A percentile compares a stretch with the other conserved stretches of the same genome.
phyloP scores from a whole-genome alignment of 2,888 invertebrate species.

The Polyommatus iphigenia region DNA sequence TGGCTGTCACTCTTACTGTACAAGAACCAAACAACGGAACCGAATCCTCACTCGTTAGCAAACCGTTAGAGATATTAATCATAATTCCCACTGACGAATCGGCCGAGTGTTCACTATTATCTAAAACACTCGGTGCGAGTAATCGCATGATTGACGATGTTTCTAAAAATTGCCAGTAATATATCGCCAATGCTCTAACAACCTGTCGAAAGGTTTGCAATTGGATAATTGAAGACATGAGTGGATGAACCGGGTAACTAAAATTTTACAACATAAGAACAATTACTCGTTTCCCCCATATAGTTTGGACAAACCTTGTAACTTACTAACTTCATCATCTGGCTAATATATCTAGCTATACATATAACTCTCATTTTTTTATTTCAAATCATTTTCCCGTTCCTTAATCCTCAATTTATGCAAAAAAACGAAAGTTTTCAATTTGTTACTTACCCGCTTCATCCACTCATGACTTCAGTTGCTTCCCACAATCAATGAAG shows the following conservation, averaged over 20 bases:
- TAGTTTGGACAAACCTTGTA: no score
- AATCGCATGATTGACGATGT: slow-evolving; percentile 48
- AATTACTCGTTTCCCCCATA: no score
- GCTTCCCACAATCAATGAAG: background rate
- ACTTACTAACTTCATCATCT: no score
- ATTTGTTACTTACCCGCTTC: no score
- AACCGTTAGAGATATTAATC: slow-evolving; percentile 63
- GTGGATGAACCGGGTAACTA: no score
- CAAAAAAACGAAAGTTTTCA: no score
- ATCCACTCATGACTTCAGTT: no score
- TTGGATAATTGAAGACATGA: slow-evolving; percentile 39
- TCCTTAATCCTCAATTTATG: no score
- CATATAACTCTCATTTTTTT: no score
- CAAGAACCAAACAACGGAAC: background rate
- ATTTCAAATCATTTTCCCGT: no score
- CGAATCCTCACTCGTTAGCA: background rate
- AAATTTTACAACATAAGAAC: no score
- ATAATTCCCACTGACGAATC: slow-evolving; percentile 72
- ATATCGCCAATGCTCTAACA: slow-evolving; percentile 44
- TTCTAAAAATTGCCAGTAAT: slow-evolving; percentile 44
- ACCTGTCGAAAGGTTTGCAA: slow-evolving; percentile 46
- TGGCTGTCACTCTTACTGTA: background rate
- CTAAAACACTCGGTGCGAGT: slow-evolving; percentile 53
- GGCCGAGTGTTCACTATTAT: slow-evolving; percentile 74
- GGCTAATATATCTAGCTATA: no score